These are phyloP conservation scores for Cettia cetti DNA, from an alignment of 2,113 vertebrate genomes.

Conservation along the genomic window DNA sequence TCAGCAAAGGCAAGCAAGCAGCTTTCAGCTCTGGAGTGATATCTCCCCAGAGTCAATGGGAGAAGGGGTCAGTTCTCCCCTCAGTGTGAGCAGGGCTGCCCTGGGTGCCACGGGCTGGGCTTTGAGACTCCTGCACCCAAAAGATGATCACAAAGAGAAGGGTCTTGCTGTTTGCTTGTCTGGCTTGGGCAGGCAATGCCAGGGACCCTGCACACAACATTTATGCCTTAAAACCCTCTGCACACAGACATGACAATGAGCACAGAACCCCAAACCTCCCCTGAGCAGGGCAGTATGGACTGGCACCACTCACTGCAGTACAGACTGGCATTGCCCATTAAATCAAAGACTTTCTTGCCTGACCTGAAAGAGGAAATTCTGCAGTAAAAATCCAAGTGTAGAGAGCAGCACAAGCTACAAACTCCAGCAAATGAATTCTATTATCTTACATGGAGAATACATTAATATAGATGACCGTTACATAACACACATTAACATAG, in stretches of 20 bases:
- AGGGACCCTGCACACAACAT: neutral
- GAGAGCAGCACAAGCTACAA: neutral
- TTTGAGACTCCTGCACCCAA: neutral
- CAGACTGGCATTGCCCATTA: neutral
- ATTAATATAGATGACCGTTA: slow-evolving; percentile 55
- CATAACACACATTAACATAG: slow-evolving; percentile 53
- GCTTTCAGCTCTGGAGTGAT: neutral
- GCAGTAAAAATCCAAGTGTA: neutral
- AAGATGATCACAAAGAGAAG: neutral
- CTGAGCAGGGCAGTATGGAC: neutral
- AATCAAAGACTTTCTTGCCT: neutral
- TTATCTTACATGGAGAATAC: slow-evolving; percentile 6
- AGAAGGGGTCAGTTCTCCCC: neutral
- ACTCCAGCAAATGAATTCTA: neutral
- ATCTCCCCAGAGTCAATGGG: accelerated
- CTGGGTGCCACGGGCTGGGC: accelerated
- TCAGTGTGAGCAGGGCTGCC: accelerated
- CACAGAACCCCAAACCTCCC: neutral
- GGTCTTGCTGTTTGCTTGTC: neutral
- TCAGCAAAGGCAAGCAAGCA: neutral
- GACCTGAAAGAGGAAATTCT: neutral
- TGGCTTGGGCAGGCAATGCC: neutral
- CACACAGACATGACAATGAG: accelerated
- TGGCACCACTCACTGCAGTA: neutral
- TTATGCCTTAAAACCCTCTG: neutral